These are phyloP conservation scores for Aromia moschata DNA, from an alignment of 2,888 invertebrate genomes.

Conservation along the genomic window DNA sequence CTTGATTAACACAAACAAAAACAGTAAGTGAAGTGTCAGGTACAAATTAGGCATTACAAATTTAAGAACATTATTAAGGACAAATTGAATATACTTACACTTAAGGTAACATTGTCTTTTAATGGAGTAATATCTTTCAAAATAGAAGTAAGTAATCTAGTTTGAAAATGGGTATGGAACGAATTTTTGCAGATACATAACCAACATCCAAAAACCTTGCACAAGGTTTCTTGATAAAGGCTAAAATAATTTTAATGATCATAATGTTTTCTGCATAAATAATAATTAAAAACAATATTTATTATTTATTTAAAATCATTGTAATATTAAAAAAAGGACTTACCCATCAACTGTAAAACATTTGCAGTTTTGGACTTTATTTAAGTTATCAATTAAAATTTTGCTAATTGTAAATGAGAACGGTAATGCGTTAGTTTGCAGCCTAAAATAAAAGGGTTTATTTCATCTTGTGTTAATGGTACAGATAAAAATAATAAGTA, in stretches of 20 bases:
- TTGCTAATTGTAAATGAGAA: conserved; percentile 45
- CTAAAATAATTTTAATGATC: conserved; percentile 28
- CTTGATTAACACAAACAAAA: no score
- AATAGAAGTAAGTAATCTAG: conserved; percentile 39
- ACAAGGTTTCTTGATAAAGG: conserved; percentile 40
- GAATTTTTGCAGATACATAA: conserved; percentile 37
- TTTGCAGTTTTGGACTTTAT: conserved; percentile 40
- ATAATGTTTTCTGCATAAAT: no score
- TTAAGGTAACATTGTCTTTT: conserved; percentile 38
- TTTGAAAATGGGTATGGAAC: conserved; percentile 42
- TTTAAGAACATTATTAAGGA: no score
- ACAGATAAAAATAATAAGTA: no score
- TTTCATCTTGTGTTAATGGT: no score
- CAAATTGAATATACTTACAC: conserved; percentile 33
- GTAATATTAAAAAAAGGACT: no score
- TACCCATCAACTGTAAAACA: conserved; percentile 42
- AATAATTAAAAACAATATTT: no score
- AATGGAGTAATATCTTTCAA: conserved; percentile 42
- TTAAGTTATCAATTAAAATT: conserved; percentile 41
- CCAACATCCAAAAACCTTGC: conserved; percentile 40
- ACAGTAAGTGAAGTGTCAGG: no score
- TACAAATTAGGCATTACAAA: no score
- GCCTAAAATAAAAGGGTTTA: conserved; percentile 43
- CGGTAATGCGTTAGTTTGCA: conserved; percentile 39
- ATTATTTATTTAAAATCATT: no score